Base-by-base conservation (phyloP, 2,888 invertebrate genomes). In the Villa cingulata region DNA sequence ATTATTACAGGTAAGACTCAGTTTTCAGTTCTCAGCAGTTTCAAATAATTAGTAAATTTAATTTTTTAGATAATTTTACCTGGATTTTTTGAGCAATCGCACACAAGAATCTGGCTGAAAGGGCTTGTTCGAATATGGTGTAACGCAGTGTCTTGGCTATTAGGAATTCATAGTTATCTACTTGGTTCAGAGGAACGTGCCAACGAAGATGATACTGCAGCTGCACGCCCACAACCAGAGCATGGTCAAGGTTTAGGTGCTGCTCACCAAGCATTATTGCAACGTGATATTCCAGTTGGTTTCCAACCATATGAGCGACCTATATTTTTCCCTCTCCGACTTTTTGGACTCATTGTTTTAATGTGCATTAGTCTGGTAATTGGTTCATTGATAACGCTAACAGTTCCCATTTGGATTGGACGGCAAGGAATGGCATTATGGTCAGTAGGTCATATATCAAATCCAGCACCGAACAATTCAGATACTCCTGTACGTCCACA, bases 101-200 rank as follows among this genome's bases (percentile, higher is more conserved):
- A 97, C 66, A 95, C 95, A 0, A 77, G 95, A 9, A 84, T 85
- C 10, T 95, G 96, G 91, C 71, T 97, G 52, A 95, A 96, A 66
- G 81, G 81, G n/a, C 71, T 88, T 12, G 81, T 97, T 1, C 77
- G 86, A 10, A 75, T 80, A 47, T 94, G 94, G 94, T 94, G 92
- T 64, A 74, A 77, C 20, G 77, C 78, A 7, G 84, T 89, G 2
- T 85, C 95, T 0, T 90, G 87, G 74, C 62, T 84, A 19, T 70
- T 96, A 4, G 87, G 90, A 48, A 77, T 95, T 12, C 83, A 89
- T 51, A 94, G 94, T 0, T 96, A 95, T 64, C 70, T 96, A 46
- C 72, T 96, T 41, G 88, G 92, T 0, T 85, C 86, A 56, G 74
- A 73, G 43, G 64, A 70, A 37, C 64, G 68, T 20, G 64, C 57